phyloP scores from a whole-genome alignment of 1,140 invertebrate genomes.

The Eciton burchellii region DNA sequence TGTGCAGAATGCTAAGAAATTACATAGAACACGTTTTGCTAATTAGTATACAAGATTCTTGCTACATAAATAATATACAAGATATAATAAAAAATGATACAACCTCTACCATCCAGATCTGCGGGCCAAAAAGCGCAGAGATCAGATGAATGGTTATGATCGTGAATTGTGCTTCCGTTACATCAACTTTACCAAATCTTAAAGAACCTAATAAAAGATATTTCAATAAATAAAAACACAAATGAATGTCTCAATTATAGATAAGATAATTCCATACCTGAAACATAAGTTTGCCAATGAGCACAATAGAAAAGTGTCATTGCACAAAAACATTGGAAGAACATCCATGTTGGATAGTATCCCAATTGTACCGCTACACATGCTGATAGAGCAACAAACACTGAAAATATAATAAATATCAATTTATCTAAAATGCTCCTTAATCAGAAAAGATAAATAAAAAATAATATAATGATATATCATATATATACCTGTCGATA shows the following conservation, averaged over 20 bases:
- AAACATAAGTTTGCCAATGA: slow-evolving; percentile 99
- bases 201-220: slow-evolving; percentile 88
- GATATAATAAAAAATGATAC: slow-evolving; percentile 79
- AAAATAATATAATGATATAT: neutral
- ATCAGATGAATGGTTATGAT: slow-evolving; percentile 96
- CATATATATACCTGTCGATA: slow-evolving; percentile 90
- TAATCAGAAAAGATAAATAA: neutral
- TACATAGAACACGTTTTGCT: slow-evolving; percentile 20
- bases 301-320: slow-evolving; percentile 98
- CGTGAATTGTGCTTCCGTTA: slow-evolving; percentile 98
- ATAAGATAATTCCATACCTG: slow-evolving; percentile 86
- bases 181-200: slow-evolving; percentile 97
- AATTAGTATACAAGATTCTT: slow-evolving; percentile 37
- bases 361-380: slow-evolving; percentile 97
- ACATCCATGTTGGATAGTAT: slow-evolving; percentile 96
- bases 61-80: slow-evolving; percentile 64
- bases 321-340: slow-evolving; percentile 97
- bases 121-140: slow-evolving; percentile 94
- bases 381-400: slow-evolving; percentile 97
- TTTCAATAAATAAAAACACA: neutral
- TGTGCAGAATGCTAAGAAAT: slow-evolving; percentile 31
- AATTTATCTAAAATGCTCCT: neutral
- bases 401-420: slow-evolving; percentile 84
- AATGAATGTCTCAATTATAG: too few relatives aligned
- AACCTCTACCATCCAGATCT: slow-evolving; percentile 94